Conservation (phyloP, 2,113 vertebrate species). For the Thomomys bottae region DNA sequence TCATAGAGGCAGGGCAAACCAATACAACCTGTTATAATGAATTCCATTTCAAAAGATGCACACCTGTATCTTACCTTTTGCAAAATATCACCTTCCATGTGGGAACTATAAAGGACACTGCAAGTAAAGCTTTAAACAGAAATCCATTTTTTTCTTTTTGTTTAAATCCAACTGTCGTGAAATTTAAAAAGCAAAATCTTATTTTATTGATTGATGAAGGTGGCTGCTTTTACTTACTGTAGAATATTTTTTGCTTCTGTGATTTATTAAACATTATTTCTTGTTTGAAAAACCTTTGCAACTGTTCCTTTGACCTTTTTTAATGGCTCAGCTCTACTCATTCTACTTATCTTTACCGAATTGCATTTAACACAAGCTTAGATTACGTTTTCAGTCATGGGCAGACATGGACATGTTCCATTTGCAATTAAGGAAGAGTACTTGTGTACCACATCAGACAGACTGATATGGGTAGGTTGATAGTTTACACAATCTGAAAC, state of each 20-base stretch:
- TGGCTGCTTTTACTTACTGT: neutral
- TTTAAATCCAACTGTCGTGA: slow-evolving; percentile 15
- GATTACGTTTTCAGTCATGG: slow-evolving; percentile 39
- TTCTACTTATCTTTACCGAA: slow-evolving; percentile 58
- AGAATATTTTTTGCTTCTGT: neutral
- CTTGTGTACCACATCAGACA: neutral
- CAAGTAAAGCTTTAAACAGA: slow-evolving; percentile 55
- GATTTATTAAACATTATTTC: slow-evolving; percentile 64
- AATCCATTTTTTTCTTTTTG: slow-evolving; percentile 1
- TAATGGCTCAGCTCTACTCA: slow-evolving; percentile 53
- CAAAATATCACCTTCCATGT: slow-evolving; percentile 67
- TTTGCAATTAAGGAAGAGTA: slow-evolving; percentile 6
- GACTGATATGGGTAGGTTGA: neutral
- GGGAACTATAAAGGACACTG: neutral
- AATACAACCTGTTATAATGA: slow-evolving; percentile 62
- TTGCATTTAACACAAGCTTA: slow-evolving; percentile 31
- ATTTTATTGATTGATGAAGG: slow-evolving; percentile 40
- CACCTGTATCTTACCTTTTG: slow-evolving; percentile 70
- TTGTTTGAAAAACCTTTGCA: slow-evolving; percentile 62
- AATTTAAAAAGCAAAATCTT: slow-evolving; percentile 46
- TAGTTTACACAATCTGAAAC: neutral
- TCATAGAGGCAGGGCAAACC: slow-evolving; percentile 11
- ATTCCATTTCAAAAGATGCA: slow-evolving; percentile 20
- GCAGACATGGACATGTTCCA: neutral
- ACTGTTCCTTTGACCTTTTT: slow-evolving; percentile 66